Percentiles rank a stretch among this genome's conserved stretches.
Conservation (phyloP, 2,888 invertebrate genomes). For the Crioceris asparagi region DNA sequence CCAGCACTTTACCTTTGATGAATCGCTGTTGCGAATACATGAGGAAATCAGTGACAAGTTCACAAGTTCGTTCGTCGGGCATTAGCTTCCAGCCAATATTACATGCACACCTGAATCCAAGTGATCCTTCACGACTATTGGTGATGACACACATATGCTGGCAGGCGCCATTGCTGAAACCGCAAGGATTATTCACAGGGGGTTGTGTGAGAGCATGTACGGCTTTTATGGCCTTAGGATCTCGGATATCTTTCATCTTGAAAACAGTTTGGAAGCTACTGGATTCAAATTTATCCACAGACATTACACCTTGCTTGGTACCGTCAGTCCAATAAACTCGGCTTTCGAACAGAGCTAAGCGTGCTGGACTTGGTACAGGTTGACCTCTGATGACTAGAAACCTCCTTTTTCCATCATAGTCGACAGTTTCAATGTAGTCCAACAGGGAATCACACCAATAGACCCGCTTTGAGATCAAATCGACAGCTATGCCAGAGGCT, state of each 20-base stretch:
- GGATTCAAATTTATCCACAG: constrained; percentile 52
- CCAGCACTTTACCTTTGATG: constrained; percentile 84
- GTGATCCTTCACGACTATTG: constrained; percentile 50
- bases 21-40: constrained; percentile 89
- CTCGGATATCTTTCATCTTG: constrained; percentile 67
- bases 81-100: constrained; percentile 75
- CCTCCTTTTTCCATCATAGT: constrained; percentile 79
- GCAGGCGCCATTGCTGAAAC: constrained; percentile 79
- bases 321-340: constrained; percentile 86
- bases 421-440: constrained; percentile 92
- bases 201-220: constrained; percentile 71
- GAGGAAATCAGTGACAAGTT: constrained; percentile 74
- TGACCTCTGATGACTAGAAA: constrained; percentile 72
- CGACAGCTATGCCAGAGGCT: constrained; percentile 84
- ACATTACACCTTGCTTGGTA: constrained; percentile 69
- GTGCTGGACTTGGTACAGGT: constrained; percentile 75
- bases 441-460: constrained; percentile 95
- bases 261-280: constrained; percentile 71
- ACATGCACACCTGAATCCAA: constrained; percentile 87
- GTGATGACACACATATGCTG: constrained; percentile 92
- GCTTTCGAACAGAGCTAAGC: constrained; percentile 76
- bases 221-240: constrained; percentile 75
- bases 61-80: constrained; percentile 66
- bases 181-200: constrained; percentile 62
- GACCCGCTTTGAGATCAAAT: constrained; percentile 79